phyloP scores from a whole-genome alignment of 30 jellyfish, hydroid and myxozoan species.

The Turritopsis dohrnii region DNA sequence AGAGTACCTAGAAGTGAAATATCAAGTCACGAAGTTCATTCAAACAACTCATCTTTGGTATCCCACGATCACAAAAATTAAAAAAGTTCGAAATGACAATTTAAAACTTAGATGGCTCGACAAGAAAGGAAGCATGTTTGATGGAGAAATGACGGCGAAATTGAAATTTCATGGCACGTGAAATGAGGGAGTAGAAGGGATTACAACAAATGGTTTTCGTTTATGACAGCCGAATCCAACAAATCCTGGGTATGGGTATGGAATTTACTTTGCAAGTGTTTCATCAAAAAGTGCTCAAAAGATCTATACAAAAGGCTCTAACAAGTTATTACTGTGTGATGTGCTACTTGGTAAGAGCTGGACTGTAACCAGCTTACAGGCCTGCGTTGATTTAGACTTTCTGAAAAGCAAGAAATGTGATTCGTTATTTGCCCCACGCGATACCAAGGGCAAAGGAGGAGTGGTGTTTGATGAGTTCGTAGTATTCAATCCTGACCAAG shows the following conservation, averaged over 20 bases:
- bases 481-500: constrained; percentile 51
- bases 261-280: constrained; percentile 67
- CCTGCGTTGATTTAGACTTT: background rate
- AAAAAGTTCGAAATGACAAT: constrained; percentile 43
- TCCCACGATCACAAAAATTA: constrained; percentile 52
- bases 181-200: constrained; percentile 42
- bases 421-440: constrained; percentile 60
- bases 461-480: constrained; percentile 61
- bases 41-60: constrained; percentile 55
- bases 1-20: constrained; percentile 40
- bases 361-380: constrained; percentile 27
- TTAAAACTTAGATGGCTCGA: constrained; percentile 37
- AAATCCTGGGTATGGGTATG: constrained; percentile 54
- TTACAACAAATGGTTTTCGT: constrained; percentile 50
- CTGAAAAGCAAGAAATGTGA: constrained; percentile 35
- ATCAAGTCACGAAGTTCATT: constrained; percentile 41
- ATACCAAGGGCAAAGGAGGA: constrained; percentile 46
- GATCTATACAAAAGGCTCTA: constrained; percentile 58
- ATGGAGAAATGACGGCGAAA: constrained; percentile 6
- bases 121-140: constrained; percentile 24
- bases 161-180: constrained; percentile 63
- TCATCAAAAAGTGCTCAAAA: constrained; percentile 72
- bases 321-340: constrained; percentile 50
- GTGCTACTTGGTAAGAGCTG: constrained; percentile 47
- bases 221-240: constrained; percentile 18